Base-by-base conservation (phyloP, 2,797 vertebrate species). In the Lateolabrax maculatus region DNA sequence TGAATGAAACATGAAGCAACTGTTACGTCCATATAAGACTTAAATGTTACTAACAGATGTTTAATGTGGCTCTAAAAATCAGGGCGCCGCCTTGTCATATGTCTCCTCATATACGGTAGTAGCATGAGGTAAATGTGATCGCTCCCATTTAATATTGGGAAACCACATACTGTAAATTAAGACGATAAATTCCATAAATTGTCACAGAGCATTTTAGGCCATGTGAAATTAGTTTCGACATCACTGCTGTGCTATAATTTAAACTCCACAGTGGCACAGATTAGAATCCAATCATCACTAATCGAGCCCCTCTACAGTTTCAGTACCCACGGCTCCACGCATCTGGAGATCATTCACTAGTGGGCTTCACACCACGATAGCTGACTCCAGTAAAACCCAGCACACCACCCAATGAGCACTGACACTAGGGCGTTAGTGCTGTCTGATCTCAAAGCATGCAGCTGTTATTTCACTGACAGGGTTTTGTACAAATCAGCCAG, bases 31-130 rank as follows among this genome's bases (percentile, higher is more conserved):
- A 55, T 52, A 53, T 69, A 57, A 56, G 63, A 76, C 49, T 57
- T 37, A 81, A 81, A 68, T 64, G 71, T 55, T 66, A 23, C n/a
- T 18, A 53, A 53, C 91, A 92, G 90, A 91, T 91, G 89, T 87
- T 86, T 82, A 78, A 89, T 75, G 71, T 62, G 56, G 31, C 75
- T 66, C 51, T 60, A 64, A 84, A 80, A 72, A 48, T 57, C 36
- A 44, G 21, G 56, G 77, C 15, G 8, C 46, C 62, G 31, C 67
- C 41, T 62, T 77, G 51, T 63, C 57, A 49, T 66, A 70, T 13
- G 49, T 61, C 51, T 41, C 63, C 37, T 68, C 43, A 46, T 51
- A 19, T 52, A 31, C n/a, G 1, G 57, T n/a, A 27, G 70, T 53
- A 25, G 61, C 83, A 65, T 75, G 23, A 49, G 79, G 71, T 69